Evolutionary conservation across 2,113 vertebrate species (phyloP), one percentile per base, ranked within the genome.

Genomic region (Charina bottae): DNA sequence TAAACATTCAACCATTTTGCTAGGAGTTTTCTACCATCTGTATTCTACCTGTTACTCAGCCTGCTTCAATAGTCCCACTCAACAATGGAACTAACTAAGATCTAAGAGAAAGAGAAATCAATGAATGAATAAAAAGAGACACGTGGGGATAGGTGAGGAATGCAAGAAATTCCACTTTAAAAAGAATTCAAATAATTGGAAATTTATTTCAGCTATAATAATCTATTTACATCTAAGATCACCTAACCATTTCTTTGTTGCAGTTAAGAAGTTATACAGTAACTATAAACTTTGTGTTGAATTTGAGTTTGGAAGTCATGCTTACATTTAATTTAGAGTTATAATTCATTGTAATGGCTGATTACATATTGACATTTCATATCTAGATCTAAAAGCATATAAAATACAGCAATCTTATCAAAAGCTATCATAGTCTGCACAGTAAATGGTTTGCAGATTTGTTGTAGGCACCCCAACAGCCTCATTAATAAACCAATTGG

Each of bases 401-500:
- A 26, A 54, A 19, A 90, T 85, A 85, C 37, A 53, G 17, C 84
- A 87, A 85, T 19, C 21, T 21, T 46, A n/a, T 87, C 62, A 28
- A 72, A 86, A 21, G 6, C 28, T 24, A 72, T 28, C 28, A 13
- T 56, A 55, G 23, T 87, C 6, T 23, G 5, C 15, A 21, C 37
- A 55, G 6, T 46, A 78, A 68, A n/a, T 58, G 37, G 24, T 58
- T 68, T 87, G 33, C 6, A 37, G 90, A 2, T 46, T 59, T n/a
- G n/a, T 54, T 37, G 24, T n/a, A 83, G 55, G 62, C 33, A 59
- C 6, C 13, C 26, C 17, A 46, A 87, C 46, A 28, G n/a, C 26
- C 24, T 85, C 42, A 90, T 92, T 59, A 83, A 92, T 78, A 88
- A 26, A 56, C n/a, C 78, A 87, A 92, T 88, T 59, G 85, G 13